Conservation (phyloP, 2,888 invertebrate species). For the Melipona bicolor region DNA sequence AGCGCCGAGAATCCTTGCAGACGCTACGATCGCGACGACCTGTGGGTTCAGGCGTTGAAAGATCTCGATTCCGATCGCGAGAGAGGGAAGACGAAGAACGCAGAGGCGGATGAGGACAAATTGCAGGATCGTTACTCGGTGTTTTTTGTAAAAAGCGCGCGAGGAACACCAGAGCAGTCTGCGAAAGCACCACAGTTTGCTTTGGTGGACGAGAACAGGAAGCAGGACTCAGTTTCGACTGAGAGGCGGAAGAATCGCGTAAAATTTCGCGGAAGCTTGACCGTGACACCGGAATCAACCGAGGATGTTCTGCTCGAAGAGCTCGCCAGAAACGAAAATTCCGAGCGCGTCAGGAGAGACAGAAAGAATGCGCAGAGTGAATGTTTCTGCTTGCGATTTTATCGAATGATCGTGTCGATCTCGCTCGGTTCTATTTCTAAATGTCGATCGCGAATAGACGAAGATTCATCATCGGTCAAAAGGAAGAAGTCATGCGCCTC, state of each 20-base stretch:
- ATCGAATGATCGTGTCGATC: conserved; percentile 59
- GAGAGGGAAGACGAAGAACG: background rate
- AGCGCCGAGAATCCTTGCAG: conserved; percentile 32
- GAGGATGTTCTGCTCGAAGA: background rate
- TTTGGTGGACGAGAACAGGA: background rate
- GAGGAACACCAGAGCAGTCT: background rate
- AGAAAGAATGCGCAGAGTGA: conserved; percentile 38
- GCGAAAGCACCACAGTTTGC: background rate
- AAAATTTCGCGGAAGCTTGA: conserved; percentile 12
- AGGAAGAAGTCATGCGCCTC: conserved; percentile 24
- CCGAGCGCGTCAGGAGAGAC: background rate
- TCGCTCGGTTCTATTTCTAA: conserved; percentile 35
- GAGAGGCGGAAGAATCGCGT: conserved; percentile 5
- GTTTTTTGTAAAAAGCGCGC: conserved; percentile 59
- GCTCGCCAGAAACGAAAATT: background rate
- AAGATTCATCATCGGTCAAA: background rate
- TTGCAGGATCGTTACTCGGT: conserved; percentile 65
- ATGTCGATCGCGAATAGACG: conserved; percentile 35
- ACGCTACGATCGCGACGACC: conserved; percentile 62
- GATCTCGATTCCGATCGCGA: conserved; percentile 9
- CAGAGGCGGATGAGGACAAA: background rate
- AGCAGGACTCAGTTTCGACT: background rate
- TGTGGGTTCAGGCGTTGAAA: conserved; percentile 55
- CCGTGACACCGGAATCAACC: background rate
- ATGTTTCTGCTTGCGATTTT: conserved; percentile 74